Conservation (phyloP, 1,140 invertebrate genomes). For the Centruroides vittatus region DNA sequence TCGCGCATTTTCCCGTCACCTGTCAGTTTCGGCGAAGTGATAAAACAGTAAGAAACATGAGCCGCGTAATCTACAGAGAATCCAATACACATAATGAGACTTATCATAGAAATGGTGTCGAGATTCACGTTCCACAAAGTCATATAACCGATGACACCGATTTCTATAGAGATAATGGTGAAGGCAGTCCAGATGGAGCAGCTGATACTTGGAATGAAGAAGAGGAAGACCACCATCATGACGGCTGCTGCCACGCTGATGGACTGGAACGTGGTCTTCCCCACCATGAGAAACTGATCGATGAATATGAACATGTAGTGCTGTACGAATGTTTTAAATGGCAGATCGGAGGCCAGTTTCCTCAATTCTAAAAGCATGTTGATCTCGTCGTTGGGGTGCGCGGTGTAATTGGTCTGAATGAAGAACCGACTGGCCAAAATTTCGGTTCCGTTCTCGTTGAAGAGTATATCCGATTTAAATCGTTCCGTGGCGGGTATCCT, state of each 20-base stretch:
- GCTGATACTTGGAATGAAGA: conserved; percentile 87
- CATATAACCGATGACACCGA: conserved; percentile 94
- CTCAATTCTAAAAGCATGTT: conserved; percentile 72
- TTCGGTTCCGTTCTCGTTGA: conserved; percentile 53
- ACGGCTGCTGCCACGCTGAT: conserved; percentile 77
- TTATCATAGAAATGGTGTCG: conserved; percentile 96
- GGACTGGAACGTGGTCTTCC: conserved; percentile 80
- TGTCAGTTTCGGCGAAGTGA: conserved; percentile 46
- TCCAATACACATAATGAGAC: conserved; percentile 95
- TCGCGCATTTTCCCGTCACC: conserved; percentile 57
- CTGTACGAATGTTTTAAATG: conserved; percentile 80
- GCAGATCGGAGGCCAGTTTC: conserved; percentile 56
- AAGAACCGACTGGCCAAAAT: conserved; percentile 72
- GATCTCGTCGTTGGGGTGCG: conserved; percentile 74
- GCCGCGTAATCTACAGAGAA: conserved; percentile 95
- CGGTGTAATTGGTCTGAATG: conserved; percentile 76
- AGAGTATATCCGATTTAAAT: conserved; percentile 67
- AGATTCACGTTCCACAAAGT: conserved; percentile 85
- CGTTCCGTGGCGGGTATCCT: conserved; percentile 32
- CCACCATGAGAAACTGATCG: conserved; percentile 82
- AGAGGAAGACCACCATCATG: conserved; percentile 89
- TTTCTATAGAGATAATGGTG: conserved; percentile 85
- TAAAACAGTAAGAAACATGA: conserved; percentile 91
- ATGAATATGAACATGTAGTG: conserved; percentile 71
- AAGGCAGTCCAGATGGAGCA: conserved; percentile 90